Base-by-base conservation (phyloP, 2,797 vertebrate genomes). In the Syndactyla subalaris region DNA sequence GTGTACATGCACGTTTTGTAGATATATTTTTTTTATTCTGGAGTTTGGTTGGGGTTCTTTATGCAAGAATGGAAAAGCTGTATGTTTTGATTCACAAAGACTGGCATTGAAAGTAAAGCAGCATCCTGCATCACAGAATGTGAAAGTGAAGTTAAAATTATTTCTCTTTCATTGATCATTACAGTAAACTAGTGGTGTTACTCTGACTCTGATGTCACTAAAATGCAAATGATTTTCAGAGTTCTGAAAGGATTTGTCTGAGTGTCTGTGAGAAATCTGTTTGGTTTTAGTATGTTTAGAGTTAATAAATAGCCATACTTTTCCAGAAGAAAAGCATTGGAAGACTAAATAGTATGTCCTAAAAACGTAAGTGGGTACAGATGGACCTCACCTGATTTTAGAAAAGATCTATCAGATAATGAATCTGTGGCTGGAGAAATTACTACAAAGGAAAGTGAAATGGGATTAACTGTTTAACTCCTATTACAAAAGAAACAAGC, bases 101-200 rank as follows among this genome's bases (percentile, higher is more conserved):
- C 85, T 86, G 41, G 27, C 66, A 48, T 91, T 71, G 39, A 80
- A 89, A 93, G 58, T 61, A 65, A 81, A 79, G 85, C 83, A 88
- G 43, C 65, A 55, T 76, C 70, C 78, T 86, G 73, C 48, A 41
- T 30, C 48, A 59, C 24, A 80, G 62, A 96, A 88, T 80, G 93
- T 96, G 95, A 91, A 97, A 96, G 89, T 91, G 89, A 88, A 52
- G 55, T 91, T 91, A 92, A 97, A 97, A 96, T 59, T 59, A 86
- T 96, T 96, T 96, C 88, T 94, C 89, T 97, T 97, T 94, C 85
- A 65, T 94, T 97, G 93, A 90, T 86, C 70, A 62, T 91, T 72
- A 75, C 67, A 94, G 91, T 85, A 94, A 96, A 90, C 81, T 87
- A 75, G 86, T 84, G 85, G 80, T 88, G 72, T 78, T 59, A 87